Conservation (phyloP, 92 coral and sea anemone genomes). For the Epizoanthus fatuus region DNA sequence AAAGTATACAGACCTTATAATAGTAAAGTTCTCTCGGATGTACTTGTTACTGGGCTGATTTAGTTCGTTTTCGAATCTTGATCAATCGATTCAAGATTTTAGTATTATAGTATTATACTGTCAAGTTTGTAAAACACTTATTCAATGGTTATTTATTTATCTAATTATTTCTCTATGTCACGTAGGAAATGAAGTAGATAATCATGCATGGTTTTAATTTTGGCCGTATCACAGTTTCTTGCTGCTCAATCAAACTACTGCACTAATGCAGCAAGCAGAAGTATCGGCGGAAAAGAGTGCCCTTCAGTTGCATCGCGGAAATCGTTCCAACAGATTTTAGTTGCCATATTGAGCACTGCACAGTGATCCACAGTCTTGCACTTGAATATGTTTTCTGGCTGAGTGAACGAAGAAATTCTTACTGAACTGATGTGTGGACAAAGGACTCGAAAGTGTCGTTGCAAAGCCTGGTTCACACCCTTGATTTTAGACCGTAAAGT, state of each 20-base stretch:
- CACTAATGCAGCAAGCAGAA: background rate
- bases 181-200: too few relatives aligned
- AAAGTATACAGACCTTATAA: background rate
- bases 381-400: slow-evolving; percentile 47
- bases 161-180: too few relatives aligned
- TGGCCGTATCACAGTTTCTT: background rate
- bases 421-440: slow-evolving; percentile 22
- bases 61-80: background rate
- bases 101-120: background rate
- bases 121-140: slow-evolving; percentile 12
- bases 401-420: slow-evolving; percentile 27
- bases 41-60: too few relatives aligned
- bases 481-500: background rate
- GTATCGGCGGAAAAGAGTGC: background rate
- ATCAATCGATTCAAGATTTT: background rate
- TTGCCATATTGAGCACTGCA: background rate
- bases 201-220: too few relatives aligned
- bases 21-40: background rate
- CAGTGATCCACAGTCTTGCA: background rate
- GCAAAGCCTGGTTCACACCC: background rate
- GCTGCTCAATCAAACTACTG: too few relatives aligned
- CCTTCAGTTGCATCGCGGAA: background rate
- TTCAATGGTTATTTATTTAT: slow-evolving; percentile 5
- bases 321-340: background rate
- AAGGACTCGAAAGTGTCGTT: background rate